Base-by-base conservation (phyloP, 2,113 vertebrate species). In the Scolopax mira region DNA sequence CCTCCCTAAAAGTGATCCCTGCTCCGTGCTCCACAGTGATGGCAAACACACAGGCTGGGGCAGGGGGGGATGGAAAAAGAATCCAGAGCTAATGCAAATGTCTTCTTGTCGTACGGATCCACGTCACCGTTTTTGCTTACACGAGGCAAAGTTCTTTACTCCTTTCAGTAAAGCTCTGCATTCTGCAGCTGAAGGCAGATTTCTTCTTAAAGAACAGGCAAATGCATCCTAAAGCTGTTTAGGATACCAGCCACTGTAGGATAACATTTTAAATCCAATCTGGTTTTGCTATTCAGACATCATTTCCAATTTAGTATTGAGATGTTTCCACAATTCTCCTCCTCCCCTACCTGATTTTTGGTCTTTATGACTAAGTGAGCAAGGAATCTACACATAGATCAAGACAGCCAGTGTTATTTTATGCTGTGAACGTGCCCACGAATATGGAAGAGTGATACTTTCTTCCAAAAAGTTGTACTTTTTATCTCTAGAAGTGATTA, bases 241-340 rank as follows among this genome's bases (percentile, higher is more conserved):
- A 49, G 44, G 57, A 64, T 41, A 79, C 57, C 69, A 93, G 77
- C 44, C 69, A 58, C 46, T 49, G 65, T 41, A 78, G 41, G 83
- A 3, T 70, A 90, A 70, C n/a, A 60, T 95, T 93, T 89, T 46
- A 81, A 86, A 94, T 78, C 64, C 19, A 84, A 52, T 90, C 35
- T 51, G 2, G 54, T 44, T 78, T 57, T 90, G 69, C 65, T 87
- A 23, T 74, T 92, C 79, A 81, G 39, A 55, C 69, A 84, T 33
- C 61, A 60, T 86, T 95, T 88, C 84, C 74, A 91, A 69, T 79
- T 83, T 54, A 73, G 13, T 72, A 75, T 72, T 79, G 44, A 93
- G 89, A 92, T 58, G 88, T 92, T 88, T 94, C 51, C 65, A 72
- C 89, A 71, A 90, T 79, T 94, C 37, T 78, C 24, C 46, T 94